Percentiles rank a stretch among this genome's conserved stretches.
phyloP scores from a whole-genome alignment of 2,888 invertebrate genomes.

The Aelia acuminata region DNA sequence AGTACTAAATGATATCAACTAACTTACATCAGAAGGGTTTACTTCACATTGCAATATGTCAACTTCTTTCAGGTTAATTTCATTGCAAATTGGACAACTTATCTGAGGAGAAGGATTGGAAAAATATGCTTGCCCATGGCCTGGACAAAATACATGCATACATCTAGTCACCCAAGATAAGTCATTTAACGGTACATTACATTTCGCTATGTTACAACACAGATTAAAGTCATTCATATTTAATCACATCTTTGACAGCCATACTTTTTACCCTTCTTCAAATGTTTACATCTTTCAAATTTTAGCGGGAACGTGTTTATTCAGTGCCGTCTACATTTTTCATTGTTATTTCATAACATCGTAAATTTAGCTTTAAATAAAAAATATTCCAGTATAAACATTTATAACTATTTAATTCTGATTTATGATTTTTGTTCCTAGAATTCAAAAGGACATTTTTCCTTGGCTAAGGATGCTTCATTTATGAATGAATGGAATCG shows the following conservation, averaged over 20 bases:
- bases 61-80: constrained; percentile 62
- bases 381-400: background rate
- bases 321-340: background rate
- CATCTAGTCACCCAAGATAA: constrained; percentile 65
- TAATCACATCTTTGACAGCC: background rate
- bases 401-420: background rate
- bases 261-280: constrained; percentile 8
- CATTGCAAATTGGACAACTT: constrained; percentile 63
- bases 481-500: constrained; percentile 38
- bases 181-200: constrained; percentile 62
- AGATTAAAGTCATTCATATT: constrained; percentile 62
- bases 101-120: constrained; percentile 60
- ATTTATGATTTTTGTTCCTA: background rate
- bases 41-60: constrained; percentile 60
- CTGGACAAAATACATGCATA: constrained; percentile 65
- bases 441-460: background rate
- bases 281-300: background rate
- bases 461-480: background rate
- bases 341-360: background rate
- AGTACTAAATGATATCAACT: background rate
- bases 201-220: constrained; percentile 65
- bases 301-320: background rate
- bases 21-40: constrained; percentile 61
- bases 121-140: constrained; percentile 63
- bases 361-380: background rate